Evolutionary conservation across 2,113 vertebrate genomes (phyloP).

Genomic region (Labeo rohita): DNA sequence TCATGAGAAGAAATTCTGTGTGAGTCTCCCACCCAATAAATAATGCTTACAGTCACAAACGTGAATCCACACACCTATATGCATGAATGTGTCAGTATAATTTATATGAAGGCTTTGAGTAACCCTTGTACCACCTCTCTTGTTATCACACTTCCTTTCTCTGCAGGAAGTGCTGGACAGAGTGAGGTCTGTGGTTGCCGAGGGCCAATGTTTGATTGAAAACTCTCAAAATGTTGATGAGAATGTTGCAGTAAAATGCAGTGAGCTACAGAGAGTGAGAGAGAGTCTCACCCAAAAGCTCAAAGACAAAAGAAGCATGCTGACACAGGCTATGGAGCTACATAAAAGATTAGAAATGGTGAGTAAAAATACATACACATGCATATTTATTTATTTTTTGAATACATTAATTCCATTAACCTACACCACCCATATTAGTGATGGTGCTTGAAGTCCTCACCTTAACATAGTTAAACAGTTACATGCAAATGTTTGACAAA

Average conservation of each 20-base stretch:
- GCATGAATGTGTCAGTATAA: background rate
- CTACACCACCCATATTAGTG: background rate
- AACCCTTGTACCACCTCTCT: background rate
- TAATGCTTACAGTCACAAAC: background rate
- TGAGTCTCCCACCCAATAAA: conserved; percentile 1
- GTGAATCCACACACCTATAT: background rate
- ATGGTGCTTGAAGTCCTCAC: background rate
- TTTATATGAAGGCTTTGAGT: background rate
- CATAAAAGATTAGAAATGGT: conserved; percentile 50
- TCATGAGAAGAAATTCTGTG: conserved; percentile 39
- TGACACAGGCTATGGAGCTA: conserved; percentile 43
- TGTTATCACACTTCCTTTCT: background rate
- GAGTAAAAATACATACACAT: conserved; percentile 3
- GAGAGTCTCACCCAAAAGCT: conserved; percentile 43
- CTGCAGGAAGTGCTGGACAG: conserved; percentile 46
- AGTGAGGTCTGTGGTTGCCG: conserved; percentile 31
- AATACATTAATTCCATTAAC: background rate
- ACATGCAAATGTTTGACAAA: background rate
- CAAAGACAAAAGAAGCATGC: conserved; percentile 29
- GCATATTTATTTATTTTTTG: background rate
- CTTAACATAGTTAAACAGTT: background rate
- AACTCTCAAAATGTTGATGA: conserved; percentile 41
- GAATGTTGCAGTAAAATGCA: conserved; percentile 38
- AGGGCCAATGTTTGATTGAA: conserved; percentile 40
- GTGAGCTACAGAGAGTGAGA: conserved; percentile 38